Evolutionary conservation across 2,113 vertebrate genomes (phyloP).

Genomic region (Nematolebias whitei): DNA sequence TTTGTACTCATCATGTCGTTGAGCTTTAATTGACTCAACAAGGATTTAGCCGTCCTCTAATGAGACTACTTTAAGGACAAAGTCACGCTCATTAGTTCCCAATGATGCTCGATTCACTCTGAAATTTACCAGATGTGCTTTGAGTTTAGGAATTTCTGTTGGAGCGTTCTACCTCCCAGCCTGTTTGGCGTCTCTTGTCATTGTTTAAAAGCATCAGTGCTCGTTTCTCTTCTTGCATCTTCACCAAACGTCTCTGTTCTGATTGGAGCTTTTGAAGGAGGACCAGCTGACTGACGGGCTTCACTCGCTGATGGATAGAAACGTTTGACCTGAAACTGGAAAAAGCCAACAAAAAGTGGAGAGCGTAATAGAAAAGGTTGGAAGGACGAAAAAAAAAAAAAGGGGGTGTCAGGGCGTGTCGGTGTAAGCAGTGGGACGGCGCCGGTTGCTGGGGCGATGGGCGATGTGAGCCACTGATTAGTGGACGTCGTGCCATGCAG

Average conservation of each 20-base stretch:
- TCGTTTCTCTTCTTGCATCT: background rate
- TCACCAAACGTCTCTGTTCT: conserved; percentile 14
- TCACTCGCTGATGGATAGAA: background rate
- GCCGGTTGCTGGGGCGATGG: conserved; percentile 71
- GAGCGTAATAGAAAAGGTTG: conserved; percentile 41
- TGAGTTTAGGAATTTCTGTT: conserved; percentile 42
- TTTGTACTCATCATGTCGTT: conserved; percentile 48
- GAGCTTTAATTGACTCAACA: conserved; percentile 71
- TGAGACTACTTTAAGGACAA: conserved; percentile 65
- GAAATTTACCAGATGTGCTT: conserved; percentile 63
- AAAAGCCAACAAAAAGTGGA: conserved; percentile 3
- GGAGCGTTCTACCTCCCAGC: background rate
- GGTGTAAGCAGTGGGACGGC: conserved; percentile 53
- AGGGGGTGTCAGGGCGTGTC: conserved; percentile 65
- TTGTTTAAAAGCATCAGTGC: conserved; percentile 11
- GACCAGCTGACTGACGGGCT: conserved; percentile 17
- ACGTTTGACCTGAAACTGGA: background rate
- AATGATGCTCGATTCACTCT: conserved; percentile 60
- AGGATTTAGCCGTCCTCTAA: conserved; percentile 67
- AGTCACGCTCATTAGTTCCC: conserved; percentile 68
- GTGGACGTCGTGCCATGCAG: conserved; percentile 68
- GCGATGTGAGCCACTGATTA: conserved; percentile 80
- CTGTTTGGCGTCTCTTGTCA: background rate
- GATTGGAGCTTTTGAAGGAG: conserved; percentile 30
- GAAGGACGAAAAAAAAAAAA: conserved; percentile 55